Evolutionary conservation across 2,113 vertebrate species (phyloP).

Genomic region (Polypterus bichir): DNA sequence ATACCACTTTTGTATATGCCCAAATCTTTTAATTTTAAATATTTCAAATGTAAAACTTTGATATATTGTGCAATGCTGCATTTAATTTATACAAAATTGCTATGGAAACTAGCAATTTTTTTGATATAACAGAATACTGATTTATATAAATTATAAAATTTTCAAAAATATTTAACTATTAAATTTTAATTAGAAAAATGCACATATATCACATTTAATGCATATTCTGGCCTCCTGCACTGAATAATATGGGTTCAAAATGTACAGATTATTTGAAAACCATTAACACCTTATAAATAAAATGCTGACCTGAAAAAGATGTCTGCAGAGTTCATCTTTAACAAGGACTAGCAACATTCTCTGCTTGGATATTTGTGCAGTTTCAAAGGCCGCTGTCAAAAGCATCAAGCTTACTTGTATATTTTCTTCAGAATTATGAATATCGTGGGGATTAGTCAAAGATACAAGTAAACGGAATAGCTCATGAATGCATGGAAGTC

Average conservation of each 20-base stretch:
- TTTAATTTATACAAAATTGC: too few species aligned
- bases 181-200: background rate
- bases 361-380: constrained; percentile 54
- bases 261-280: too few species aligned
- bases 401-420: constrained; percentile 69
- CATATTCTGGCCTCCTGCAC: background rate
- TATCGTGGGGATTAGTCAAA: constrained; percentile 60
- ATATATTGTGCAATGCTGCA: too few species aligned
- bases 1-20: too few species aligned
- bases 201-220: background rate
- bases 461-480: constrained; percentile 69
- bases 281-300: background rate
- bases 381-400: constrained; percentile 60
- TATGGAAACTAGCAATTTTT: too few species aligned
- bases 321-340: constrained; percentile 62
- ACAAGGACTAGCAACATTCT: constrained; percentile 55
- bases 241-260: too few species aligned
- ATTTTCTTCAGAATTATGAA: constrained; percentile 70
- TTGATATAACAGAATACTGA: too few species aligned
- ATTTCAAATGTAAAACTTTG: too few species aligned
- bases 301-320: constrained; percentile 58
- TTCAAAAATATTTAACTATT: too few species aligned
- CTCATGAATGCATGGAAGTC: constrained; percentile 63
- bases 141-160: too few species aligned
- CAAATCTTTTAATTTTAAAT: too few species aligned